Evolutionary conservation across 2,888 invertebrate species (phyloP).

Genomic region (Mongoloraphidia duomilia): DNA sequence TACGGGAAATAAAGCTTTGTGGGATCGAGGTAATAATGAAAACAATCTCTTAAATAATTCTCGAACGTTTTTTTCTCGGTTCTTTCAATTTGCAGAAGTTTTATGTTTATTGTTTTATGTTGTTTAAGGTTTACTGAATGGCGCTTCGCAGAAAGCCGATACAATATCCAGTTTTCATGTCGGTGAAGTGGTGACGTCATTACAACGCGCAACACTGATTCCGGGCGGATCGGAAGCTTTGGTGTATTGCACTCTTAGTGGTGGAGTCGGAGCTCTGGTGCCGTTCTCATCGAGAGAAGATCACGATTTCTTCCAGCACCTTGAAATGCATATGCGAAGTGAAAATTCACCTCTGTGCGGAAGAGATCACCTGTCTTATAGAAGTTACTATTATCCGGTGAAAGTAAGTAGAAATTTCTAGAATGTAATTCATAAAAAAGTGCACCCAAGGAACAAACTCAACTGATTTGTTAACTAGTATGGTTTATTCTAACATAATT

Average conservation of each 20-base stretch:
- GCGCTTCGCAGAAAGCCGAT: slow-evolving; percentile 95
- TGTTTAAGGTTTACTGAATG: slow-evolving; percentile 69
- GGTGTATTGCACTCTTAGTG: slow-evolving; percentile 91
- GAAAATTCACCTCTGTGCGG: slow-evolving; percentile 95
- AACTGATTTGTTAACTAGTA: slow-evolving; percentile 22
- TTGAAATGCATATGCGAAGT: slow-evolving; percentile 99
- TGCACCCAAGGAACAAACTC: slow-evolving; percentile 21
- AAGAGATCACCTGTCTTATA: slow-evolving; percentile 89
- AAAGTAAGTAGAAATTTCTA: slow-evolving; percentile 44
- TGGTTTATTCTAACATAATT: not conserved
- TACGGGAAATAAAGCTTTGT: slow-evolving; percentile 93
- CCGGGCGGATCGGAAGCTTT: slow-evolving; percentile 96
- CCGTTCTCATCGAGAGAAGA: slow-evolving; percentile 94
- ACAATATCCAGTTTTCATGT: slow-evolving; percentile 86
- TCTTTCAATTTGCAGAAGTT: no score
- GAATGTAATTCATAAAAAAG: not conserved
- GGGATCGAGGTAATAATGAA: slow-evolving; percentile 55
- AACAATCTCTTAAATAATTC: slow-evolving; percentile 1
- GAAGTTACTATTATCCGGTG: slow-evolving; percentile 95
- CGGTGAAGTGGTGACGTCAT: slow-evolving; percentile 89
- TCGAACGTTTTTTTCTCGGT: not conserved
- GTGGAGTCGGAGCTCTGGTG: slow-evolving; percentile 82
- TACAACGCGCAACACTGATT: slow-evolving; percentile 90
- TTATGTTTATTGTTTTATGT: no score
- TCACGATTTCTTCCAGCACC: slow-evolving; percentile 96